Percentiles rank a stretch among this genome's conserved stretches.
Conservation (phyloP, 2,888 invertebrate genomes). For the Cephus pulcher region DNA sequence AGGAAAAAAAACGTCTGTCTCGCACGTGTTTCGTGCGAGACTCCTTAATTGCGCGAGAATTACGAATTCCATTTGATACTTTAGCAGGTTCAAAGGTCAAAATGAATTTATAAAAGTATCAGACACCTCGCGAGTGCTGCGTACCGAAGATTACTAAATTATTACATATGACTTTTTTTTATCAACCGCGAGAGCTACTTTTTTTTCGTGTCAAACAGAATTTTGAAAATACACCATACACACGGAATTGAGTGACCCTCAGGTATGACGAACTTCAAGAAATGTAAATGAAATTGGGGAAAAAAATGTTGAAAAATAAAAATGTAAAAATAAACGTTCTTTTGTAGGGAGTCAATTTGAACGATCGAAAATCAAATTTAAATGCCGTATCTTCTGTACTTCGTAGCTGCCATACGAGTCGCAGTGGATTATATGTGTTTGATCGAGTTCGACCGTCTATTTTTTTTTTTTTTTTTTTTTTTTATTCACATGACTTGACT, state of each 20-base stretch:
- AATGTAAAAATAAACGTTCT: too few relatives aligned
- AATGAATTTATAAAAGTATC: not conserved
- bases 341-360: not conserved
- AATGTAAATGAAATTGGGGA: too few relatives aligned
- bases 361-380: not conserved
- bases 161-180: not conserved
- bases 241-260: too few relatives aligned
- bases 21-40: not conserved
- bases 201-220: not conserved
- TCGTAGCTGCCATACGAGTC: not conserved
- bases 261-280: too few relatives aligned
- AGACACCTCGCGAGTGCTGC: not conserved
- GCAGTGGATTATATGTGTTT: not conserved
- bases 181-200: not conserved
- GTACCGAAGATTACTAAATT: not conserved
- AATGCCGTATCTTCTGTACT: not conserved
- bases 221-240: not conserved
- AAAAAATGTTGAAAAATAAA: too few relatives aligned
- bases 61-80: not conserved
- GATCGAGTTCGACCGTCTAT: not conserved
- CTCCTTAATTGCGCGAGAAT: not conserved
- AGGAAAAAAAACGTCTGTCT: not conserved
- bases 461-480: too few relatives aligned
- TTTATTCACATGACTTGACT: not conserved
- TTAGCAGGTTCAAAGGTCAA: not conserved